Conservation (phyloP, 2,888 invertebrate genomes). For the Octonoba sinensis region DNA sequence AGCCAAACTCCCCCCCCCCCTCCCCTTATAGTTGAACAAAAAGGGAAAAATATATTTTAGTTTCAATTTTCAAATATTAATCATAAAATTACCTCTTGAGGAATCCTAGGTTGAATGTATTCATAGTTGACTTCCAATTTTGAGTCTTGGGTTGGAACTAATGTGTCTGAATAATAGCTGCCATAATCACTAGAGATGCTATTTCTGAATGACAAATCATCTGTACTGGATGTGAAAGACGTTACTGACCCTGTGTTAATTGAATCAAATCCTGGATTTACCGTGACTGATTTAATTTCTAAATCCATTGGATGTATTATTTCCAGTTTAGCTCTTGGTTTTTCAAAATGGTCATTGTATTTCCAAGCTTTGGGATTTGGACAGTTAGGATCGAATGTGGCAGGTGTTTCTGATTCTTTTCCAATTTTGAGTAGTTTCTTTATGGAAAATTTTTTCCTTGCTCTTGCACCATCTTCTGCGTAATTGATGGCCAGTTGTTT, state of each 20-base stretch:
- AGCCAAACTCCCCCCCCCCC: too few species aligned
- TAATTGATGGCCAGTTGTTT: slow-evolving; percentile 57
- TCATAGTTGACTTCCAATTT: slow-evolving; percentile 53
- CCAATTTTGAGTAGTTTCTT: slow-evolving; percentile 79
- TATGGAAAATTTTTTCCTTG: slow-evolving; percentile 81
- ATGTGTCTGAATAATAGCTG: slow-evolving; percentile 52
- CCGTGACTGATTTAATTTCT: slow-evolving; percentile 61
- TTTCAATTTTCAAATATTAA: neutral
- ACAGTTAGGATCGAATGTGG: slow-evolving; percentile 33
- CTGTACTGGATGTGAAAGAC: slow-evolving; percentile 41
- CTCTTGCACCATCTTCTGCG: slow-evolving; percentile 67
- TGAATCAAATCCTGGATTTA: slow-evolving; percentile 62
- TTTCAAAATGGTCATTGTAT: slow-evolving; percentile 59
- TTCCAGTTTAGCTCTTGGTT: slow-evolving; percentile 81
- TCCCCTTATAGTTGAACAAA: too few species aligned
- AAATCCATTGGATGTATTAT: slow-evolving; percentile 90
- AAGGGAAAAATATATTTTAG: too few species aligned
- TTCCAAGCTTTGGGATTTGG: slow-evolving; percentile 64
- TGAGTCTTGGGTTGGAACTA: slow-evolving; percentile 41
- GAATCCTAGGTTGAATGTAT: slow-evolving; percentile 15
- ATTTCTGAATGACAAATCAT: slow-evolving; percentile 35
- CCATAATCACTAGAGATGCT: slow-evolving; percentile 57
- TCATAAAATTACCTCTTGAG: slow-evolving; percentile 28
- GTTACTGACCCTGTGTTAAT: slow-evolving; percentile 32
- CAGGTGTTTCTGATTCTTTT: slow-evolving; percentile 40